Evolutionary conservation across 2,113 vertebrate genomes (phyloP), one percentile per base, ranked within the genome.

Genomic region (Uropsilus gracilis): DNA sequence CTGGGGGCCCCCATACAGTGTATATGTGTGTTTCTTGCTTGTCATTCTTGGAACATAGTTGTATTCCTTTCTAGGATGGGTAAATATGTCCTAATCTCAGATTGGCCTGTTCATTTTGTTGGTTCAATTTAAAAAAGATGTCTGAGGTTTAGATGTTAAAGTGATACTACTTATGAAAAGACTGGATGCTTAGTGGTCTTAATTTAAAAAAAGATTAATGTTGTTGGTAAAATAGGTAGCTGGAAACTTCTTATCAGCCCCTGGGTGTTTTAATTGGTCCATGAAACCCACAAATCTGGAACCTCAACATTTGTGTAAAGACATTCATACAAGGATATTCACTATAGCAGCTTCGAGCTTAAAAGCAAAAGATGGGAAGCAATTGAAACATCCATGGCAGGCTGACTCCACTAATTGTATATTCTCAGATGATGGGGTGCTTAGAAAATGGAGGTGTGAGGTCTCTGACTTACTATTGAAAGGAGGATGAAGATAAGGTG

Each of bases 341-440:
- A 32, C 3, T 2, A 55, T 55, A 55, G 22, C 24, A 16, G 34
- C 3, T 0, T 44, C 0, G 11, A 1, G 3, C 7, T 1, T 24
- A 20, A 24, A 44, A 50, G 24, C 4, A 3, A 16, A 59, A 17
- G 37, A 20, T 0, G 17, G 44, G 32, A 8, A 59, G 44, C 1
- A 0, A 30, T 20, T 0, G 0, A 5, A 9, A 24, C 0, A 5
- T 24, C 20, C 0, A 0, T 0, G 6, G 11, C 32, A 17, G 32
- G 13, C 0, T 28, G 17, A 14, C 55, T 39, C 42, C 0, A 2
- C 26, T 6, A 2, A 2, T 18, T 24, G 2, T 3, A 0, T 0
- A 0, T 1, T 6, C n/a, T 30, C 4, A 2, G 30, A 50, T 11
- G 7, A 8, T 2, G 6, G 20, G 37, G 0, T 0, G 17, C 32